A percentile compares a stretch with the other conserved stretches of the same genome.
Conservation (phyloP, 2,113 vertebrate genomes). For the Alethe diademata region DNA sequence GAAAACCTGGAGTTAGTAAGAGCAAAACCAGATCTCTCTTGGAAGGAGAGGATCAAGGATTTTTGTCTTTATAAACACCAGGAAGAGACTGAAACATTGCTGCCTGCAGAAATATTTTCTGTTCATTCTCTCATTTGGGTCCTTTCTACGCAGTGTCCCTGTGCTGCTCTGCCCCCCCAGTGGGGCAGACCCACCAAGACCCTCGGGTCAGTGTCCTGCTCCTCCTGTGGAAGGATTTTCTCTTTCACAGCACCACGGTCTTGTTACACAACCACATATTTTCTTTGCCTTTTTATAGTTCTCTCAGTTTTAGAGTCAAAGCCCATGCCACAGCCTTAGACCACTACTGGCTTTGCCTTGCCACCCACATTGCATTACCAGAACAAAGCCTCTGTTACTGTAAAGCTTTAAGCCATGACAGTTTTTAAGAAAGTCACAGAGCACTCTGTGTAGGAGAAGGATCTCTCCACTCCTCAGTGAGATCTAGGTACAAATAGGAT, state of each 20-base stretch:
- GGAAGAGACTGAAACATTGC: background rate
- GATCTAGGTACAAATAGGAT: background rate
- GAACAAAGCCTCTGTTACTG: slow-evolving; percentile 53
- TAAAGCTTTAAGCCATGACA: background rate
- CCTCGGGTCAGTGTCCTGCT: background rate
- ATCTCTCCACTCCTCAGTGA: background rate
- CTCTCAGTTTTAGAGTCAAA: background rate
- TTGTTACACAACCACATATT: slow-evolving; percentile 34
- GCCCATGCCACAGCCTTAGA: background rate
- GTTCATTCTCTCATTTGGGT: background rate
- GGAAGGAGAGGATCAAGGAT: background rate
- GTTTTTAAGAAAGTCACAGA: background rate
- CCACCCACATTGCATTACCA: slow-evolving; percentile 51
- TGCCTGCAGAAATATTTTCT: background rate
- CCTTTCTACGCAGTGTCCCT: background rate
- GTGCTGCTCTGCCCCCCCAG: background rate
- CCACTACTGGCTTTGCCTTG: slow-evolving; percentile 11
- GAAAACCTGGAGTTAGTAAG: background rate
- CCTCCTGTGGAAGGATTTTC: background rate
- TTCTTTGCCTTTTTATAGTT: slow-evolving; percentile 14
- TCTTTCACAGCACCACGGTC: background rate
- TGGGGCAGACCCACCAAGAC: background rate
- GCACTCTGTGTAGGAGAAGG: background rate
- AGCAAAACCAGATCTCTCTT: background rate
- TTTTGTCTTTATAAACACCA: background rate